Conservation (phyloP, 2,113 vertebrate species). For the Callipepla californica region DNA sequence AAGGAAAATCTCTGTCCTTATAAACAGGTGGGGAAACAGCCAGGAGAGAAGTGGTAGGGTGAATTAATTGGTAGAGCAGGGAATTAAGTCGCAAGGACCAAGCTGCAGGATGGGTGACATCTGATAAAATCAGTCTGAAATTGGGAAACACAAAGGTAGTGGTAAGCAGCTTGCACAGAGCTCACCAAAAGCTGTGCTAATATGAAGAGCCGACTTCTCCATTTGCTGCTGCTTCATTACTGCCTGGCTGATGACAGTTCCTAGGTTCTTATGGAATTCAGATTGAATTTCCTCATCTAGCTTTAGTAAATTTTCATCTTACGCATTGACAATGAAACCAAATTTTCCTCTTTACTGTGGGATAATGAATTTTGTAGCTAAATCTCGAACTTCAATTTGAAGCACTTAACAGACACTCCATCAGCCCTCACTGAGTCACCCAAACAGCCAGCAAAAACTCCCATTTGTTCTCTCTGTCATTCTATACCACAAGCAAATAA, state of each 20-base stretch:
- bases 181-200: not conserved
- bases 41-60: not conserved
- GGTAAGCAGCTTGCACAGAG: not conserved
- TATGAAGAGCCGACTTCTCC: not conserved
- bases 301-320: not conserved
- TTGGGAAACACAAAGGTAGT: not conserved
- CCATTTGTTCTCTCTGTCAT: not conserved
- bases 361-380: constrained; percentile 27
- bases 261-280: constrained; percentile 42
- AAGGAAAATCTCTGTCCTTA: not conserved
- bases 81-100: not conserved
- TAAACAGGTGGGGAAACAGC: fast-evolving
- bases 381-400: not conserved
- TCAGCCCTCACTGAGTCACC: constrained; percentile 5
- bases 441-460: not conserved
- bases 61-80: fast-evolving
- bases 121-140: not conserved
- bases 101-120: not conserved
- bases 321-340: not conserved
- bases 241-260: not conserved
- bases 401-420: not conserved
- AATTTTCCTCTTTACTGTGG: not conserved
- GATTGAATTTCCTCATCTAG: constrained; percentile 1
- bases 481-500: not conserved
- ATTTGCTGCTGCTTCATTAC: constrained; percentile 5